These are phyloP conservation scores for Apis dorsata DNA, from an alignment of 1,140 invertebrate species.

Conservation along the genomic window DNA sequence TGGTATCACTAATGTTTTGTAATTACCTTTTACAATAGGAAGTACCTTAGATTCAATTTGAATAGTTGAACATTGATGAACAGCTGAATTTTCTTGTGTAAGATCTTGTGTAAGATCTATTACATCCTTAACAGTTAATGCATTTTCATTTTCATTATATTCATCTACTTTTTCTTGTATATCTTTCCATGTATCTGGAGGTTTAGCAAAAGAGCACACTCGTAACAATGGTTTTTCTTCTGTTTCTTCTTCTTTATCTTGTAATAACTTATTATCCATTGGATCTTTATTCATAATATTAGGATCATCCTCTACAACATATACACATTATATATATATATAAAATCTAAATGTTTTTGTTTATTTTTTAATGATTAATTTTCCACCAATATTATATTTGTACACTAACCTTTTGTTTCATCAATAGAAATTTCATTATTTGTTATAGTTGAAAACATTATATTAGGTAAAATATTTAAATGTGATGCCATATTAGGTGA, in stretches of 20 bases:
- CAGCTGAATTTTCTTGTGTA: not conserved
- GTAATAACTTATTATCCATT: not conserved
- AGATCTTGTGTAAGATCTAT: slow-evolving; percentile 54
- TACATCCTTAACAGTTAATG: slow-evolving; percentile 17
- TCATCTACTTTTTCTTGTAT: slow-evolving; percentile 38
- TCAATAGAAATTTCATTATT: slow-evolving; percentile 1
- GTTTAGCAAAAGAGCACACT: slow-evolving; percentile 74
- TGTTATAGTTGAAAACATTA: not conserved
- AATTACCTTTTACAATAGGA: slow-evolving; percentile 24
- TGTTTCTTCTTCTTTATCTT: slow-evolving; percentile 7
- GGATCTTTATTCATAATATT: not conserved
- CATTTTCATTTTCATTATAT: not conserved
- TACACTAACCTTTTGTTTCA: slow-evolving; percentile 45
- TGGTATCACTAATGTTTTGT: slow-evolving; percentile 43
- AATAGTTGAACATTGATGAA: not conserved
- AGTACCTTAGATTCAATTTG: slow-evolving; percentile 10
- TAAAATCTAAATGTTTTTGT: slow-evolving; percentile 23
- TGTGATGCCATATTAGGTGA: too few species aligned
- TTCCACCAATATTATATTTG: slow-evolving; percentile 16
- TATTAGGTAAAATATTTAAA: not conserved
- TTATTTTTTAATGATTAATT: slow-evolving; percentile 21
- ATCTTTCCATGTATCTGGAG: slow-evolving; percentile 68
- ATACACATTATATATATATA: slow-evolving; percentile 19
- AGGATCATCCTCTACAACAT: slow-evolving; percentile 52
- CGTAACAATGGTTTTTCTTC: slow-evolving; percentile 62